Percentiles rank a stretch among this genome's conserved stretches.
These are phyloP conservation scores for Heliconius hortense DNA, from an alignment of 2,888 invertebrate species.

Conservation along the genomic window DNA sequence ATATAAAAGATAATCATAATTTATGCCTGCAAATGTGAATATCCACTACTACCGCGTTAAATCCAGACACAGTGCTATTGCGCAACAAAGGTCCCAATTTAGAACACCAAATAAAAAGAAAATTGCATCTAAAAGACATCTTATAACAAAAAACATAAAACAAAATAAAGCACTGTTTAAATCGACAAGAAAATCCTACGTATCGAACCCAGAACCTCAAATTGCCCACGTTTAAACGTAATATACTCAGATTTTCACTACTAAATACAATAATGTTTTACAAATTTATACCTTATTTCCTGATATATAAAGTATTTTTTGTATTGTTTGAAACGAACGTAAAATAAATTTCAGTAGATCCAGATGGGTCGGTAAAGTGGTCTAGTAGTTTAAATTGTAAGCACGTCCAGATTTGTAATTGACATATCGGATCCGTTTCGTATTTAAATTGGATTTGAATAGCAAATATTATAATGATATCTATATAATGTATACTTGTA, in stretches of 20 bases:
- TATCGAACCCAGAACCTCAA: slow-evolving; percentile 42
- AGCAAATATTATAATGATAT: background rate
- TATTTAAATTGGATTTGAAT: slow-evolving; percentile 35
- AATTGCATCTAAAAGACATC: background rate
- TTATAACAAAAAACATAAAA: slow-evolving; percentile 20
- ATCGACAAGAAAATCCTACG: slow-evolving; percentile 40
- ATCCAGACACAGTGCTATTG: background rate
- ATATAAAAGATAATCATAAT: no score
- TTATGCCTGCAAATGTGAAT: background rate
- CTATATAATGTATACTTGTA: background rate
- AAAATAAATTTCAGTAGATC: slow-evolving; percentile 41
- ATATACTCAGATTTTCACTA: slow-evolving; percentile 36
- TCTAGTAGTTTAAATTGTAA: slow-evolving; percentile 39
- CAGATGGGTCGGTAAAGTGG: slow-evolving; percentile 41
- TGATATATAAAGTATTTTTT: background rate
- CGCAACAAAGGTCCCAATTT: background rate
- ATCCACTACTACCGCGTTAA: background rate
- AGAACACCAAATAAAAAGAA: background rate
- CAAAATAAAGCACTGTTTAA: slow-evolving; percentile 30
- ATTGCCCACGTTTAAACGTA: slow-evolving; percentile 44
- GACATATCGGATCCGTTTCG: slow-evolving; percentile 40
- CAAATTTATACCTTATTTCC: background rate
- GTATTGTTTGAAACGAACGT: background rate
- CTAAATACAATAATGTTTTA: background rate
- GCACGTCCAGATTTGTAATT: slow-evolving; percentile 38